A percentile compares a stretch with the other conserved stretches of the same genome.
Evolutionary conservation across 2,797 vertebrate genomes (phyloP).

Genomic region (Ctenosaura bakeri): DNA sequence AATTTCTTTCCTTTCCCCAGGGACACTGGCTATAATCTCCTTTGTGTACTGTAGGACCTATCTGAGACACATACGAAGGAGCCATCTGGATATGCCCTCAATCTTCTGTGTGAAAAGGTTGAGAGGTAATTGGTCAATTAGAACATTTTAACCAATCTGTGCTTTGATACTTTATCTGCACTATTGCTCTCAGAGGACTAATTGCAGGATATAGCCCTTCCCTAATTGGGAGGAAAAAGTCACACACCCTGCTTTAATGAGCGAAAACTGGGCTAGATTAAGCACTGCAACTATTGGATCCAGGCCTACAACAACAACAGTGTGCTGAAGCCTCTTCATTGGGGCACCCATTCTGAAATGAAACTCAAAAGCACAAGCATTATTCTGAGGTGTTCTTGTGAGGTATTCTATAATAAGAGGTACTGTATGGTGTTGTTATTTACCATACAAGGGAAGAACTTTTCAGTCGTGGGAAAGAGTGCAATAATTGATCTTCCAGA

Average conservation of each 20-base stretch:
- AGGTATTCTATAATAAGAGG: background rate
- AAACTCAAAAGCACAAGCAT: background rate
- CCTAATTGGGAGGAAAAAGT: conserved; percentile 18
- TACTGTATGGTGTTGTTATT: background rate
- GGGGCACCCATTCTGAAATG: background rate
- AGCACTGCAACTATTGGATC: background rate
- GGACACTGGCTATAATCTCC: background rate
- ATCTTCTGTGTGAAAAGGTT: background rate
- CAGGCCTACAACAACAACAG: background rate
- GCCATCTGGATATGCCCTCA: background rate
- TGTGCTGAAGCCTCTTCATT: background rate
- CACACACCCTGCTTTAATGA: conserved; percentile 18
- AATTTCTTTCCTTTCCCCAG: background rate
- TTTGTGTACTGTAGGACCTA: background rate
- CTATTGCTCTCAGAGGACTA: conserved; percentile 30
- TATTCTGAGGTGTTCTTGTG: background rate
- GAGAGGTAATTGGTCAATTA: conserved; percentile 35
- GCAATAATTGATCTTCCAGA: background rate
- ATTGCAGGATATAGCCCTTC: conserved; percentile 34
- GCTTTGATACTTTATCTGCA: conserved; percentile 23
- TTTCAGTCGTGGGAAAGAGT: background rate
- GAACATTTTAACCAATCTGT: conserved; percentile 32
- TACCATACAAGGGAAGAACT: background rate
- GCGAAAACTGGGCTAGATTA: background rate
- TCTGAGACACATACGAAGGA: background rate